phyloP scores from a whole-genome alignment of 2,797 vertebrate genomes.

The Mus minutoides region DNA sequence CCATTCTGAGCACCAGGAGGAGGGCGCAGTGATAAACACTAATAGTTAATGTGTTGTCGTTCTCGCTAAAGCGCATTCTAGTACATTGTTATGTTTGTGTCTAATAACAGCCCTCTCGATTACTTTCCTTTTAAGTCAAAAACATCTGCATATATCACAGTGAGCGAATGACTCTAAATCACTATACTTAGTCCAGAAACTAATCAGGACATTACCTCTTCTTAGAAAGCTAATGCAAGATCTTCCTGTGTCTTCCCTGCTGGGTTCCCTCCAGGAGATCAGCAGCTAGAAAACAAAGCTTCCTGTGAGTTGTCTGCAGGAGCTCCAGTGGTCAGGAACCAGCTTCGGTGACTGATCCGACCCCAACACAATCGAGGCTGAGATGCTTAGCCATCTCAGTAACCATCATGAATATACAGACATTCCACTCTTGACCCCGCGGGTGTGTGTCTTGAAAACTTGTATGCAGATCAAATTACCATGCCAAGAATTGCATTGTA shows the following conservation, averaged over 20 bases:
- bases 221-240: neutral
- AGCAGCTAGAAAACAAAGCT: slow-evolving; percentile 2
- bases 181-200: neutral
- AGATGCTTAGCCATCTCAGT: neutral
- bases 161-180: neutral
- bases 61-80: neutral
- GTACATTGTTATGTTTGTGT: neutral
- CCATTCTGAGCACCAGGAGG: neutral
- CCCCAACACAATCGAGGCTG: neutral
- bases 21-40: neutral
- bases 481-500: neutral
- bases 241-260: neutral
- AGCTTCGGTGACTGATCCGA: neutral
- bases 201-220: neutral
- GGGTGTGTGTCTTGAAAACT: slow-evolving; percentile 33
- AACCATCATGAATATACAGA: neutral
- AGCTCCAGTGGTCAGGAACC: neutral
- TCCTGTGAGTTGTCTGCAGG: neutral
- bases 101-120: neutral
- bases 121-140: slow-evolving; percentile 30
- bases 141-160: neutral
- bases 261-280: neutral
- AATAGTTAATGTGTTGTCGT: neutral
- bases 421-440: slow-evolving; percentile 44
- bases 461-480: slow-evolving; percentile 55